Percentiles rank a stretch among this genome's conserved stretches.
These are phyloP conservation scores for Perca fluviatilis DNA, from an alignment of 2,113 vertebrate species.

Conservation along the genomic window DNA sequence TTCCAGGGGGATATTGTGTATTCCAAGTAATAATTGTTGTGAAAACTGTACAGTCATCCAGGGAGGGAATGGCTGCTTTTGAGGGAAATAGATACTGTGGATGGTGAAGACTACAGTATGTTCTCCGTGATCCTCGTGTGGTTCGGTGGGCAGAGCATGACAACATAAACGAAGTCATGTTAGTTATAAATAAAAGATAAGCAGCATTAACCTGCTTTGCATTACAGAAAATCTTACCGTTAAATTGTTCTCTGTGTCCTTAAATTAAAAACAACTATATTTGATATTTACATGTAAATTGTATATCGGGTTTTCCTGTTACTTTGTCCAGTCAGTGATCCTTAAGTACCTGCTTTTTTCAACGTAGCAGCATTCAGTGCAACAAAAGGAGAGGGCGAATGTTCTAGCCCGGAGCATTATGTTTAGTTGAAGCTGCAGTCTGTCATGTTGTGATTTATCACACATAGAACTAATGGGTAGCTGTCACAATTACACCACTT, in stretches of 20 bases:
- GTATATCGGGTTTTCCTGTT: background rate
- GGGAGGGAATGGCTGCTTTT: constrained; percentile 49
- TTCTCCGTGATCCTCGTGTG: background rate
- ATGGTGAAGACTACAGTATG: constrained; percentile 9
- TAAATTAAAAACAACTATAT: background rate
- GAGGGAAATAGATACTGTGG: constrained; percentile 47
- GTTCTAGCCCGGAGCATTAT: constrained; percentile 70
- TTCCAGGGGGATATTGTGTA: constrained; percentile 61
- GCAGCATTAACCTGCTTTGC: background rate
- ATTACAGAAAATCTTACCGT: background rate
- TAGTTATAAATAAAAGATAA: background rate
- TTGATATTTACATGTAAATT: background rate
- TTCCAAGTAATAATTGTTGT: constrained; percentile 80
- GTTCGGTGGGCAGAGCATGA: constrained; percentile 1
- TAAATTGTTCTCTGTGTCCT: background rate
- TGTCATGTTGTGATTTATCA: constrained; percentile 83
- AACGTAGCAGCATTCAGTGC: constrained; percentile 12
- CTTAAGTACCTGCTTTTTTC: constrained; percentile 17
- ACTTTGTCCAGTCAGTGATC: constrained; percentile 20
- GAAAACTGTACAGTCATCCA: constrained; percentile 63
- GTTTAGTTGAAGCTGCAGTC: constrained; percentile 80
- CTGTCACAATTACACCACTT: constrained; percentile 76
- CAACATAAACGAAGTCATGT: background rate
- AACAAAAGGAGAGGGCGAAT: constrained; percentile 32
- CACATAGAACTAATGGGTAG: constrained; percentile 69